Conservation (phyloP, 2,113 vertebrate genomes). For the Phycodurus eques region DNA sequence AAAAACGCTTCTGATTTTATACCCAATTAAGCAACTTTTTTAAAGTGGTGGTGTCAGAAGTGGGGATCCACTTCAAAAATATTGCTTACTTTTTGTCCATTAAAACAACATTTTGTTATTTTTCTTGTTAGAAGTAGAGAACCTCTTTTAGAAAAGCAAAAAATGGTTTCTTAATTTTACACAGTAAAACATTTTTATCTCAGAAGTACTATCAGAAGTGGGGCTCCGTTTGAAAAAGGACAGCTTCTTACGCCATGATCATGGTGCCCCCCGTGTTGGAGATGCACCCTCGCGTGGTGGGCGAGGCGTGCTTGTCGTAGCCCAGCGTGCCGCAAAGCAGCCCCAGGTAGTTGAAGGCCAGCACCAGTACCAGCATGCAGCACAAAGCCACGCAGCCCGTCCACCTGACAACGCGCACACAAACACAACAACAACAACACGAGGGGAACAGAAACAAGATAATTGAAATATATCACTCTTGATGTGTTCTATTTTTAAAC, state of each 20-base stretch:
- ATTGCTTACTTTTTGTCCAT: no score
- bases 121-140: no score
- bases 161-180: no score
- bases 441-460: background rate
- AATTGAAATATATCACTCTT: background rate
- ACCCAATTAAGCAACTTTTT: background rate
- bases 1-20: background rate
- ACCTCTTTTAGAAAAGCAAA: no score
- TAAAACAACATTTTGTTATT: no score
- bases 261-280: constrained; percentile 94
- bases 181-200: no score
- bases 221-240: background rate
- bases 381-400: constrained; percentile 82
- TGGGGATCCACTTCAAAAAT: background rate
- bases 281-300: constrained; percentile 88
- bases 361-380: constrained; percentile 85
- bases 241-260: constrained; percentile 88
- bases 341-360: constrained; percentile 88
- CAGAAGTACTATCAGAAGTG: background rate
- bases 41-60: background rate
- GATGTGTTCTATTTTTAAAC: background rate
- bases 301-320: constrained; percentile 84
- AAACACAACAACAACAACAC: background rate
- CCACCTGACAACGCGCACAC: constrained; percentile 76
- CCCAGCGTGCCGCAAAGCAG: constrained; percentile 86